A percentile compares a stretch with the other conserved stretches of the same genome.
phyloP scores from a whole-genome alignment of 64 coral and sea anemone species.

The Montipora foliosa region DNA sequence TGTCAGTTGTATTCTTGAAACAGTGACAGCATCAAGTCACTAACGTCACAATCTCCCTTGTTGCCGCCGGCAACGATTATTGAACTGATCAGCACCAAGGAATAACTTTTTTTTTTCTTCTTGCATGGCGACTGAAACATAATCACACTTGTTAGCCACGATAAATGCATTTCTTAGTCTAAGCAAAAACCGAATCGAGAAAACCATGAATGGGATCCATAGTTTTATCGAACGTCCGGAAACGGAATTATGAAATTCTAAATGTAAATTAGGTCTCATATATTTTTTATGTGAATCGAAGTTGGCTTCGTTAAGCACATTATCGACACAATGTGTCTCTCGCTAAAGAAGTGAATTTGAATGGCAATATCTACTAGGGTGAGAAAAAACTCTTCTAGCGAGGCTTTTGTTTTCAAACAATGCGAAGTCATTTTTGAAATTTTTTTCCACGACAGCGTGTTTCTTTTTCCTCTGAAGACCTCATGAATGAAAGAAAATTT shows the following conservation, averaged over 20 bases:
- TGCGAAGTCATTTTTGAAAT: background rate
- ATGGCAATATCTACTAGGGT: background rate
- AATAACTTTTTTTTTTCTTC: too few relatives aligned
- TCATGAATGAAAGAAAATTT: too few relatives aligned
- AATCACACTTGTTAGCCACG: background rate
- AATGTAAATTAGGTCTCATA: slow-evolving; percentile 31
- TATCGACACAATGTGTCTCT: background rate
- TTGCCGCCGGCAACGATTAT: too few relatives aligned
- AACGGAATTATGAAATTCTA: background rate
- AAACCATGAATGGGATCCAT: background rate
- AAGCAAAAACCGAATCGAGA: background rate
- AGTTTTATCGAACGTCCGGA: background rate
- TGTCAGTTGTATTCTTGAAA: too few relatives aligned
- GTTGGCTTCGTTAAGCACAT: slow-evolving; percentile 20
- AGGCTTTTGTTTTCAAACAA: background rate
- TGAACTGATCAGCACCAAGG: too few relatives aligned
- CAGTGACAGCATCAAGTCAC: too few relatives aligned
- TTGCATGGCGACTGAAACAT: background rate
- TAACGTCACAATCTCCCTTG: too few relatives aligned
- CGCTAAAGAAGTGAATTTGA: too few relatives aligned
- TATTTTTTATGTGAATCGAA: background rate
- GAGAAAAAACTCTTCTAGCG: background rate
- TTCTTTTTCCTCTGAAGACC: background rate
- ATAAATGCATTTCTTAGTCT: background rate
- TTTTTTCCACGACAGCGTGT: background rate